phyloP scores from a whole-genome alignment of 1,140 invertebrate genomes.

The Rhopalosiphum padi region DNA sequence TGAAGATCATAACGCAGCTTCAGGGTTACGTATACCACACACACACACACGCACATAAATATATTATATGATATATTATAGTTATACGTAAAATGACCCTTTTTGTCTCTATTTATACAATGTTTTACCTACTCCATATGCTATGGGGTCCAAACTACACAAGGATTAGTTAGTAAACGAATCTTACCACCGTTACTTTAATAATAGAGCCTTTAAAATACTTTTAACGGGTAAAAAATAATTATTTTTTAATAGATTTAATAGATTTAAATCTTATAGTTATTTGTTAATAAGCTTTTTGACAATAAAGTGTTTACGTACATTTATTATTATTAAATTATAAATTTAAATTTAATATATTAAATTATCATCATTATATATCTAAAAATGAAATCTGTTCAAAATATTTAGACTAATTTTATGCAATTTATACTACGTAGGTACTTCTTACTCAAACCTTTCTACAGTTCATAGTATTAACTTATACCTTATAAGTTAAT shows the following conservation, averaged over 20 bases:
- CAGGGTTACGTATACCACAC: background rate
- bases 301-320: no score
- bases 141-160: background rate
- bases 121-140: background rate
- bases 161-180: background rate
- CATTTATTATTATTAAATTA: no score
- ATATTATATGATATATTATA: background rate
- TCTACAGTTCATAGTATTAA: no score
- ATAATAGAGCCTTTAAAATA: background rate
- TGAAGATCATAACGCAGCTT: conserved; percentile 20
- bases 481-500: no score
- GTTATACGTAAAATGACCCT: conserved; percentile 21
- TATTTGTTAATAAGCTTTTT: background rate
- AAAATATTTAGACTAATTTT: no score
- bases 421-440: no score
- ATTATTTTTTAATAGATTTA: background rate
- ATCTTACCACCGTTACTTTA: background rate
- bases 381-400: background rate
- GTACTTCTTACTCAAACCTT: no score
- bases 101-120: background rate
- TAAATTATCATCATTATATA: no score
- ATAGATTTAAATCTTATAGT: background rate
- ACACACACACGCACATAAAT: background rate
- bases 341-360: no score
- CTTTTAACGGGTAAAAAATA: background rate